Conservation (phyloP, 1,140 invertebrate species). For the Aricia agestis region DNA sequence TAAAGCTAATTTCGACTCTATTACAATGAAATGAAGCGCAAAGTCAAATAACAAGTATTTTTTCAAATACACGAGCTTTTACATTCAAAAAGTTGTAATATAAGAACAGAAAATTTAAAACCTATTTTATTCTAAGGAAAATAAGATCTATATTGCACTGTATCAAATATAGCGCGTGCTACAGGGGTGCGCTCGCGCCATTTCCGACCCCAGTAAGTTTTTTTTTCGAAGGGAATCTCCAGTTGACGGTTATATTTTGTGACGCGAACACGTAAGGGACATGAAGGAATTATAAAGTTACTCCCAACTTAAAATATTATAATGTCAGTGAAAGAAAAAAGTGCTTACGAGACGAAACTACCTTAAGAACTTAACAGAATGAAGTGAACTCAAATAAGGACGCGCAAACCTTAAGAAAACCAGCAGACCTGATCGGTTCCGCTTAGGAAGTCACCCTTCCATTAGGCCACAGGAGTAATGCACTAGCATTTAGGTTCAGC, state of each 20-base stretch:
- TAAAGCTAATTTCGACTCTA: not conserved
- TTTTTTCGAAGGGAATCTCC: slow-evolving; percentile 42
- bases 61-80: not conserved
- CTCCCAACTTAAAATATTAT: not conserved
- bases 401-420: slow-evolving; percentile 27
- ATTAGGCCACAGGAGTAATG: slow-evolving; percentile 40
- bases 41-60: not conserved
- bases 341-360: not conserved
- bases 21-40: not conserved
- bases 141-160: slow-evolving; percentile 1
- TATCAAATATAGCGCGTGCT: slow-evolving; percentile 49
- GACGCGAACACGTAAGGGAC: slow-evolving; percentile 29
- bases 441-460: slow-evolving; percentile 42
- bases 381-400: slow-evolving; percentile 15
- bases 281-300: not conserved
- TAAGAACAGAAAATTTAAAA: not conserved
- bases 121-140: slow-evolving; percentile 10
- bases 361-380: slow-evolving; percentile 4
- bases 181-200: slow-evolving; percentile 63
- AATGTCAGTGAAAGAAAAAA: not conserved
- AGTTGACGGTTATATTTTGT: slow-evolving; percentile 57
- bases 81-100: not conserved
- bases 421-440: slow-evolving; percentile 46
- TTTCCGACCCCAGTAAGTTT: slow-evolving; percentile 52
- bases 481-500: slow-evolving; percentile 31